Evolutionary conservation across 2,797 vertebrate species (phyloP).

Genomic region (Ispidina lecontei): DNA sequence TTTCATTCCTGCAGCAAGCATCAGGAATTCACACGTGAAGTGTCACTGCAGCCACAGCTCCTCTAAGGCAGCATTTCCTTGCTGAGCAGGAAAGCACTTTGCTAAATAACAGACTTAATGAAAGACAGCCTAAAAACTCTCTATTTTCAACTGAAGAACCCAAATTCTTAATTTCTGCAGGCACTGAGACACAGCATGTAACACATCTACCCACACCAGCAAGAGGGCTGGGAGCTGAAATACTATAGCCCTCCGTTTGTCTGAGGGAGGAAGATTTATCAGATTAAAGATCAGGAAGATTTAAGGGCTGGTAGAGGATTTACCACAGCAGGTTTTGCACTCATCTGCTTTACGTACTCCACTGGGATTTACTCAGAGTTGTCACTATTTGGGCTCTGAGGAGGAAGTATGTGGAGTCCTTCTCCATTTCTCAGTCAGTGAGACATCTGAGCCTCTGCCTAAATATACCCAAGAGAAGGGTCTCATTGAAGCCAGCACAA

Average conservation of each 20-base stretch:
- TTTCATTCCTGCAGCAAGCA: neutral
- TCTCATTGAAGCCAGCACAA: neutral
- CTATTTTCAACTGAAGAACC: neutral
- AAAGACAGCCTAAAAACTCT: neutral
- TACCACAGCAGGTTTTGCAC: neutral
- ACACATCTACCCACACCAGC: neutral
- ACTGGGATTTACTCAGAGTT: neutral
- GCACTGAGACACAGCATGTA: neutral
- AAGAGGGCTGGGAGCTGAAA: neutral
- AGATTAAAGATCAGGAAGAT: slow-evolving; percentile 21
- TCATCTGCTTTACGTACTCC: slow-evolving; percentile 12
- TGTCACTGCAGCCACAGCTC: neutral
- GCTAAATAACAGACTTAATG: neutral
- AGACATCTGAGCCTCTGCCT: neutral
- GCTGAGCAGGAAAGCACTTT: neutral
- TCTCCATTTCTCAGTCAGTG: neutral
- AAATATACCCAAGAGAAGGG: slow-evolving; percentile 9
- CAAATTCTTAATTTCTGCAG: neutral
- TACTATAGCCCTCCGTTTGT: neutral
- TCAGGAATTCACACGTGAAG: neutral
- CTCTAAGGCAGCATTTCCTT: neutral
- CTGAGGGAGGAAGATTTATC: slow-evolving; percentile 14
- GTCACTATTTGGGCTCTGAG: neutral
- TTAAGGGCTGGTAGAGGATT: slow-evolving; percentile 19
- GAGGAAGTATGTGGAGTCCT: neutral